Conservation (phyloP, 2,113 vertebrate species). For the human (Homo sapiens) region GRCh38 chr15:95322501-95323000, state of each 20-base stretch:
- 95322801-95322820: not conserved
- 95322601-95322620: not conserved
- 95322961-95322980: not conserved
- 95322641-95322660: not conserved
- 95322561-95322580: not conserved
- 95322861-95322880: not conserved
- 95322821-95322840: not conserved
- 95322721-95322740: not conserved
- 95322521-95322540: not conserved
- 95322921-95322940: not conserved
- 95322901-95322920: too few species aligned
- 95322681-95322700: not conserved
- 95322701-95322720: not conserved
- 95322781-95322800: not conserved
- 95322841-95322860: not conserved
- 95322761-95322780: not conserved
- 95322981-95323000: not conserved
- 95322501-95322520: too few species aligned
- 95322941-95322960: not conserved
- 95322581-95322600: not conserved
- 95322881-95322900: not conserved
- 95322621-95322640: not conserved
- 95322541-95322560: not conserved
- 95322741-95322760: not conserved
- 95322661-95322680: not conserved